A percentile compares a stretch with the other conserved stretches of the same genome.
These are phyloP conservation scores for Spatulosminthurus flaviceps DNA, from an alignment of 2,888 invertebrate species.

Conservation along the genomic window DNA sequence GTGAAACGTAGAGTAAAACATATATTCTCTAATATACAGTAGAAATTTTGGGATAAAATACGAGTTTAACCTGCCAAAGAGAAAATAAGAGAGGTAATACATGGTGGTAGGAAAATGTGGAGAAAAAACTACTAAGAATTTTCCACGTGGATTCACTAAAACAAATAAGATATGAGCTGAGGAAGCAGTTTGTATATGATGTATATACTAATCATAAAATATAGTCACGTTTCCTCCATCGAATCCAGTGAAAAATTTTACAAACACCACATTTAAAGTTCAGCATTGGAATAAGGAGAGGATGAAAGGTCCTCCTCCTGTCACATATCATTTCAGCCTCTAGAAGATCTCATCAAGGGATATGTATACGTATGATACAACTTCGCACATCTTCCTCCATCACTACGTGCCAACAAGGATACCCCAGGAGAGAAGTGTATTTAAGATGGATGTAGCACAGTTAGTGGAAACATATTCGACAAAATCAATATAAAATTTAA, in stretches of 20 bases:
- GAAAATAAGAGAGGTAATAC: too few relatives aligned
- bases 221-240: constrained; percentile 34
- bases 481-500: too few relatives aligned
- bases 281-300: background rate
- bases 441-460: too few relatives aligned
- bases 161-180: constrained; percentile 3
- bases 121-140: background rate
- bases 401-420: background rate
- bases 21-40: too few relatives aligned
- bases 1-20: too few relatives aligned
- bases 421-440: too few relatives aligned
- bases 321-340: background rate
- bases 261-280: constrained; percentile 14
- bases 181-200: too few relatives aligned
- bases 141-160: background rate
- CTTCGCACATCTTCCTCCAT: background rate
- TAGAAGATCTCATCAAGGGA: background rate
- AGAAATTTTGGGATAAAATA: too few relatives aligned
- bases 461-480: too few relatives aligned
- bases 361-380: constrained; percentile 18
- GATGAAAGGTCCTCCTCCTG: constrained; percentile 6
- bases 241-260: constrained; percentile 9
- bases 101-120: too few relatives aligned
- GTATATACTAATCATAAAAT: constrained; percentile 31
- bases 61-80: too few relatives aligned